These are phyloP conservation scores for Batillaria attramentaria DNA, from an alignment of 1,140 invertebrate species.

Conservation along the genomic window DNA sequence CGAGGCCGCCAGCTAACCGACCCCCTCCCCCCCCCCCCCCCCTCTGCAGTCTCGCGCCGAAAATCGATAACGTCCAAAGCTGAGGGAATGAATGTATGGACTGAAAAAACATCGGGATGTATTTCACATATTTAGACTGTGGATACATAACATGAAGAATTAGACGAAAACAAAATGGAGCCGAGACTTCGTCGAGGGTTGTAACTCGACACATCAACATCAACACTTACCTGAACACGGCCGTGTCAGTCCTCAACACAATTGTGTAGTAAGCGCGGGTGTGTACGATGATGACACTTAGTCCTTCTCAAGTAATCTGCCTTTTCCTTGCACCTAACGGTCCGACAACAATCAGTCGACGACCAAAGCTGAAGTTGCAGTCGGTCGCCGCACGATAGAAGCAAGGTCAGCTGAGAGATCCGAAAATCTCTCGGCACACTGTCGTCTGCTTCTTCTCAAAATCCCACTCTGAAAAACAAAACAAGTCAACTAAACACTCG, in stretches of 20 bases:
- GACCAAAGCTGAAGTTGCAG: not conserved
- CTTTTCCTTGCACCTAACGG: not conserved
- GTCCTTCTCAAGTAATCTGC: not conserved
- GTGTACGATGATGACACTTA: not conserved
- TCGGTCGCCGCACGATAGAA: not conserved
- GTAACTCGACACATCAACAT: not conserved
- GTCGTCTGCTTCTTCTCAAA: not conserved
- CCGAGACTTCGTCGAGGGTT: not conserved
- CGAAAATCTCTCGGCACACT: not conserved
- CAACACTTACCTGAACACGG: not conserved
- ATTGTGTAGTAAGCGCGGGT: not conserved
- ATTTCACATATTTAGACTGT: not conserved
- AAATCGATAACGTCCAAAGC: conserved; percentile 9
- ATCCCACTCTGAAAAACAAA: conserved; percentile 18
- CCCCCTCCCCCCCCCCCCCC: conserved; percentile 5
- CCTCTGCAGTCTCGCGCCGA: not conserved
- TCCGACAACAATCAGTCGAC: not conserved
- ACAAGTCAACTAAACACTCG: not conserved
- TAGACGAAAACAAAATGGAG: not conserved
- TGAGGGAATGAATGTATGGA: not conserved
- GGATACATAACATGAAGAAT: not conserved
- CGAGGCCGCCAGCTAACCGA: not conserved
- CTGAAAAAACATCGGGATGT: not conserved
- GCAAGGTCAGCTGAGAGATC: conserved; percentile 9
- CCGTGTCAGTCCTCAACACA: not conserved